Evolutionary conservation across 1,140 invertebrate genomes (phyloP).

Genomic region (Drosophila ohnishii): DNA sequence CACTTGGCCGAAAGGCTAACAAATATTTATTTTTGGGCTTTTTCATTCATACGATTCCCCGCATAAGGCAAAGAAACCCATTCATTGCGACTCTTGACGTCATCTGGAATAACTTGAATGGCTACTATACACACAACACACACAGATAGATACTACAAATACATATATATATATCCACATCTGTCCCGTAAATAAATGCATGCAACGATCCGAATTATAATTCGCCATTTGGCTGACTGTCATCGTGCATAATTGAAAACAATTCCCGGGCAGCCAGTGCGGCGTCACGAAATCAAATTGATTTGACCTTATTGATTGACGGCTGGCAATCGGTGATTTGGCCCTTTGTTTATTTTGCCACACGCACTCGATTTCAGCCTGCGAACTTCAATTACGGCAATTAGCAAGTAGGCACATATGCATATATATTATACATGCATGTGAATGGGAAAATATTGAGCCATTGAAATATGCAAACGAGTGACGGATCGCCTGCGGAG

Average conservation of each 20-base stretch:
- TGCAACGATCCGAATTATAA: slow-evolving; percentile 36
- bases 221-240: slow-evolving; percentile 45
- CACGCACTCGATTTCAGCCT: slow-evolving; percentile 29
- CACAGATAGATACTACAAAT: neutral
- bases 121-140: neutral
- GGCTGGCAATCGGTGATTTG: slow-evolving; percentile 41
- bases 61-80: slow-evolving; percentile 28
- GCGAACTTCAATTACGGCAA: slow-evolving; percentile 56
- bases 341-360: slow-evolving; percentile 41
- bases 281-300: slow-evolving; percentile 60
- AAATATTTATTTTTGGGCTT: slow-evolving; percentile 35
- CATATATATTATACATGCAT: slow-evolving; percentile 8
- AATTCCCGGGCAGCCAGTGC: slow-evolving; percentile 50
- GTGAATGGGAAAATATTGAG: slow-evolving; percentile 22
- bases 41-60: slow-evolving; percentile 26
- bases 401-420: slow-evolving; percentile 34
- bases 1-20: neutral
- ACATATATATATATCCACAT: slow-evolving; percentile 2
- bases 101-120: slow-evolving; percentile 25
- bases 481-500: slow-evolving; percentile 45
- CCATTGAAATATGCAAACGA: slow-evolving; percentile 41
- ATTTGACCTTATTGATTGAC: slow-evolving; percentile 79
- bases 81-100: slow-evolving; percentile 44
- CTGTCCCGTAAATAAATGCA: slow-evolving; percentile 18
- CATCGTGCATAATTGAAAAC: slow-evolving; percentile 72